phyloP scores from a whole-genome alignment of 2,113 vertebrate species.

The Progne subis region DNA sequence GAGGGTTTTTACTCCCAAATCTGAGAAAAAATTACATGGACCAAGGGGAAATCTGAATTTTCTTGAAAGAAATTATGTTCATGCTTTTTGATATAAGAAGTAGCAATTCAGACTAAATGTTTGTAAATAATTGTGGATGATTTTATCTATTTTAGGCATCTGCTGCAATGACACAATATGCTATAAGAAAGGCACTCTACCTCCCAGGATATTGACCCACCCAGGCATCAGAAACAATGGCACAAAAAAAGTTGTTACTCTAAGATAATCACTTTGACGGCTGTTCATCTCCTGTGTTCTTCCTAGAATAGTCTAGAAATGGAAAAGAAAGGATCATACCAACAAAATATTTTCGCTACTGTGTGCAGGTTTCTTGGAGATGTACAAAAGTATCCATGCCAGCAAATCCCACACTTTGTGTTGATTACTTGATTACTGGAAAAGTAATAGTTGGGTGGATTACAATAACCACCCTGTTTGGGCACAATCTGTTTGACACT shows the following conservation, averaged over 20 bases:
- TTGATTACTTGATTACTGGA: background rate
- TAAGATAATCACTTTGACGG: background rate
- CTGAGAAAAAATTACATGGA: background rate
- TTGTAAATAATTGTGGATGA: background rate
- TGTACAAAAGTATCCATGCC: background rate
- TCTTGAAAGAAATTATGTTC: background rate
- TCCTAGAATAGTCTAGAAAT: background rate
- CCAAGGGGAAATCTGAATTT: background rate
- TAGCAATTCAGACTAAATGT: background rate
- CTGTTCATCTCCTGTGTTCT: background rate
- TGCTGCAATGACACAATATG: background rate
- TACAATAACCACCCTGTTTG: background rate
- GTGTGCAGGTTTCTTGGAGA: background rate
- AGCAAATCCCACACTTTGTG: background rate
- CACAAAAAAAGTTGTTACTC: background rate
- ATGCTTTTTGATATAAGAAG: background rate
- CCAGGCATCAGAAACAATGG: background rate
- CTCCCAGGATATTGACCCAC: background rate
- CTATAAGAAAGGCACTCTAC: background rate
- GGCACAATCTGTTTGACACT: background rate
- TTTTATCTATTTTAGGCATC: background rate
- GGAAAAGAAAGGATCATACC: background rate
- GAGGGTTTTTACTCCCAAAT: background rate
- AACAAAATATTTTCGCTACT: background rate
- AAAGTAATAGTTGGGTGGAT: slow-evolving; percentile 13